phyloP scores from a whole-genome alignment of 2,888 invertebrate species.

The Drosophila buzzatii region DNA sequence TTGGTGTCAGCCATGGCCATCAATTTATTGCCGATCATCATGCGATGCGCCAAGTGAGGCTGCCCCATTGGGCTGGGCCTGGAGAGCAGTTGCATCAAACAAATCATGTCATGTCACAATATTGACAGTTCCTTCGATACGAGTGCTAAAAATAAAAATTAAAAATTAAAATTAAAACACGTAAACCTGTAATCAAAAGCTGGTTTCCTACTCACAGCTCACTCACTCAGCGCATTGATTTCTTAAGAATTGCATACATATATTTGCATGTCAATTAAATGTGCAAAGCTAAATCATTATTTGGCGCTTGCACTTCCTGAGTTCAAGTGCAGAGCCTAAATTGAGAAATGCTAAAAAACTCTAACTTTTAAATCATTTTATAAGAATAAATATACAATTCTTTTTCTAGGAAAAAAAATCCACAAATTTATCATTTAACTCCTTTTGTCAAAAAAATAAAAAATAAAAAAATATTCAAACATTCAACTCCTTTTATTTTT shows the following conservation, averaged over 20 bases:
- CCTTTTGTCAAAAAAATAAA: no score
- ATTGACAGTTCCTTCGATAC: conserved; percentile 66
- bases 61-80: conserved; percentile 20
- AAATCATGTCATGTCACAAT: conserved; percentile 77
- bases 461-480: no score
- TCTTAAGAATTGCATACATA: conserved; percentile 1
- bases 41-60: conserved; percentile 56
- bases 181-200: conserved; percentile 51
- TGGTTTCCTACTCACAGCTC: conserved; percentile 1
- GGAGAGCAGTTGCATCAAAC: conserved; percentile 46
- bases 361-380: no score
- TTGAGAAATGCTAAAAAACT: background rate
- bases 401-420: no score
- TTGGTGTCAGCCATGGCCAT: conserved; percentile 43
- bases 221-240: conserved; percentile 23
- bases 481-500: no score
- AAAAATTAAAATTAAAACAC: background rate
- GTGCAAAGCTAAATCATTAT: conserved; percentile 32
- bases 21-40: conserved; percentile 81
- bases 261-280: background rate
- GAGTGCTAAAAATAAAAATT: conserved; percentile 52
- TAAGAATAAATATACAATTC: no score
- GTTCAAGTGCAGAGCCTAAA: background rate
- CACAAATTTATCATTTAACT: no score
- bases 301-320: conserved; percentile 15